phyloP scores from a whole-genome alignment of 1,140 invertebrate genomes.

The Alviniconcha marisindica region DNA sequence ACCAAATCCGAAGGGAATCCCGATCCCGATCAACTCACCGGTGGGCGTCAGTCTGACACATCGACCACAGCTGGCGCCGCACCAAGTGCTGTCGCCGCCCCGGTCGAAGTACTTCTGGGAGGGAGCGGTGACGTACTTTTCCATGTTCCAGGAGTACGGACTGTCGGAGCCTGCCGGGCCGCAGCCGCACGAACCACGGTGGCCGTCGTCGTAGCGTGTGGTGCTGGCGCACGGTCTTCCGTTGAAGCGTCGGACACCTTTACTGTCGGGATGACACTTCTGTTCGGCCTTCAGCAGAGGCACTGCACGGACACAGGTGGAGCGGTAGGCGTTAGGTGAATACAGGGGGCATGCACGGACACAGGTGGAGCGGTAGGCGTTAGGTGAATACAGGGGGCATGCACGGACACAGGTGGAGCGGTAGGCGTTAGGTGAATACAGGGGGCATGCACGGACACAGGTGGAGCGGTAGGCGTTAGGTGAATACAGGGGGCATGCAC shows the following conservation, averaged over 20 bases:
- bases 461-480: too few species aligned
- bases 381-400: too few species aligned
- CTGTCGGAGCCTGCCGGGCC: slow-evolving; percentile 50
- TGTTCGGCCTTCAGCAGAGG: slow-evolving; percentile 34
- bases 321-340: too few species aligned
- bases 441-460: too few species aligned
- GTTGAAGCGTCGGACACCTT: slow-evolving; percentile 43
- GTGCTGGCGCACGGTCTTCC: slow-evolving; percentile 61
- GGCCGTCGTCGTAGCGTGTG: slow-evolving; percentile 57
- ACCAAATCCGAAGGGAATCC: too few species aligned
- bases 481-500: too few species aligned
- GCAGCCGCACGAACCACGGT: slow-evolving; percentile 64
- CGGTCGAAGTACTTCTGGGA: slow-evolving; percentile 54
- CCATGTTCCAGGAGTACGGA: slow-evolving; percentile 48
- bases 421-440: too few species aligned
- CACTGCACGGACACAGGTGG: too few species aligned
- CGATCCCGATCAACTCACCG: slow-evolving; percentile 34
- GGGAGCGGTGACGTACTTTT: slow-evolving; percentile 48
- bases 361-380: too few species aligned
- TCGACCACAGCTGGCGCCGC: slow-evolving; percentile 55
- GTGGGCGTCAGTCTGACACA: slow-evolving; percentile 60
- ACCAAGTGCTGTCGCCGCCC: slow-evolving; percentile 43
- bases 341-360: too few species aligned
- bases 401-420: too few species aligned
- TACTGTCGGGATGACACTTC: slow-evolving; percentile 49